Conservation (phyloP, 2,888 invertebrate species). For the Adelognathus sp. region DNA sequence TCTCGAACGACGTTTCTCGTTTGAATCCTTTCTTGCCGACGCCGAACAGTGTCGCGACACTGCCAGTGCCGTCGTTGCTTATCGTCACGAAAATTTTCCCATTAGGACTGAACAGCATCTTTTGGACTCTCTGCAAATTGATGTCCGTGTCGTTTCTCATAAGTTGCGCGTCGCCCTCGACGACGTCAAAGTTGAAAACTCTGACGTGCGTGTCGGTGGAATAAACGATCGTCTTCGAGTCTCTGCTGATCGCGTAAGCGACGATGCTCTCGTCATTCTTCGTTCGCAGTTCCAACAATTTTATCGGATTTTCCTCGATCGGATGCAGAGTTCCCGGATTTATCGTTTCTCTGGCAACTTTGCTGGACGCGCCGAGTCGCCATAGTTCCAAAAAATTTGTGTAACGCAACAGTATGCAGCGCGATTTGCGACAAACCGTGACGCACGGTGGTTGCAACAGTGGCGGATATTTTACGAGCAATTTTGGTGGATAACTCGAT, state of each 20-base stretch:
- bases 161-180: slow-evolving; percentile 77
- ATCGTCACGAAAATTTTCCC: slow-evolving; percentile 73
- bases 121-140: slow-evolving; percentile 71
- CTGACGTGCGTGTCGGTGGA: slow-evolving; percentile 87
- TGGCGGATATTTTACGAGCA: slow-evolving; percentile 88
- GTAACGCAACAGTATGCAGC: slow-evolving; percentile 84
- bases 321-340: slow-evolving; percentile 66
- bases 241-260: slow-evolving; percentile 87
- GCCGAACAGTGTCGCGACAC: slow-evolving; percentile 70
- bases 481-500: slow-evolving; percentile 87
- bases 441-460: slow-evolving; percentile 85
- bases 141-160: slow-evolving; percentile 70
- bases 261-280: slow-evolving; percentile 86
- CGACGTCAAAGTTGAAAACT: slow-evolving; percentile 86
- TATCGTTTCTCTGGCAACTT: slow-evolving; percentile 69
- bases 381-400: slow-evolving; percentile 85
- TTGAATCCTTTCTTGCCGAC: slow-evolving; percentile 70
- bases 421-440: slow-evolving; percentile 82
- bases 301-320: slow-evolving; percentile 83
- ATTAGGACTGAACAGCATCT: slow-evolving; percentile 76
- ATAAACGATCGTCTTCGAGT: slow-evolving; percentile 89
- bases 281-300: slow-evolving; percentile 87
- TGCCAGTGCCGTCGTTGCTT: slow-evolving; percentile 65
- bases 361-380: slow-evolving; percentile 82
- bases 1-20: slow-evolving; percentile 67